Base-by-base conservation (phyloP, 2,113 vertebrate genomes). In the Paradoxurus hermaphroditus region DNA sequence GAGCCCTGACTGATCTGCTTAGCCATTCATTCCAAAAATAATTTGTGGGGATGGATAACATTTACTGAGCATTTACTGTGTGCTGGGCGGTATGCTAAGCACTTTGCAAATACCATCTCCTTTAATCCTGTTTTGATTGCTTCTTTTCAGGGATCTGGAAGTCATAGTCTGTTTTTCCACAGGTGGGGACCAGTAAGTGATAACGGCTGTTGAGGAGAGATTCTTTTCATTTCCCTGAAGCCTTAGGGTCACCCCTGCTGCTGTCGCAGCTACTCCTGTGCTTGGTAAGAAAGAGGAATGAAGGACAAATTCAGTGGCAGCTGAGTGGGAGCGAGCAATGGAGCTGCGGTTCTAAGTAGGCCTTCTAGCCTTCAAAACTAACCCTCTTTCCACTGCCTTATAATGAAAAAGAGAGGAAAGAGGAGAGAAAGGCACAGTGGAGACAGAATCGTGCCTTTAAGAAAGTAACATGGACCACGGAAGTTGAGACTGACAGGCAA, bases 61-160 rank as follows among this genome's bases (percentile, higher is more conserved):
- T 84, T 89, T 92, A 85, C 62, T 96, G 82, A 97, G n/a, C 53
- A 73, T 68, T 68, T 49, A 78, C 67, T 93, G 29, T 93, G 31
- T 75, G 34, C 39, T 82, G 14, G 63, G 46, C 16, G 49, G 34
- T 59, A 19, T 31, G 12, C 27, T 82, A 77, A 67, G 13, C 23
- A 73, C 67, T 96, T 93, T 93, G 75, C 56, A 96, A 96, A 95
- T 81, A 63, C 12, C 34, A 56, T 49, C 82, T 73, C 25, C 41
- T 90, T 51, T 85, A 94, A 90, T 93, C 65, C 49, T 83, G 23
- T 90, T 97, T 88, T 85, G 70, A 86, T 90, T 82, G 46, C 65
- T 87, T 94, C 68, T 94, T 78, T 63, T 96, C 75, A 62, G 65
- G 75, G 36, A 91, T 91, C 79, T 87, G 46, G 63, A 96, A 91